Evolutionary conservation across 1,140 invertebrate genomes (phyloP).

Genomic region (Ylistrum balloti): DNA sequence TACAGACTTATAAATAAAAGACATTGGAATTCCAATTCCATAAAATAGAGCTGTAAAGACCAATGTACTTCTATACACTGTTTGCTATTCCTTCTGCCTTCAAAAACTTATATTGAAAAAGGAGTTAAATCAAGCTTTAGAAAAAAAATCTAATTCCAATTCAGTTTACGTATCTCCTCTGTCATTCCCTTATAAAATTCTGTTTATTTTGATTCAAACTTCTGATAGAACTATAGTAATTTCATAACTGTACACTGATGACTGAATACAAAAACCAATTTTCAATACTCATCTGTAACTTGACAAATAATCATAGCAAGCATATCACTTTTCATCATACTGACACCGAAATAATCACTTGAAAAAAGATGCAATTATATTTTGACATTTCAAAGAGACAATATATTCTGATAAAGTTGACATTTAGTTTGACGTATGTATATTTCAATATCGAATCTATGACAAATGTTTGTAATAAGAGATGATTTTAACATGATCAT

Average conservation of each 20-base stretch:
- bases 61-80: too few species aligned
- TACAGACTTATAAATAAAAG: too few species aligned
- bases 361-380: not conserved
- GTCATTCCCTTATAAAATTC: not conserved
- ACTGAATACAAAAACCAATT: not conserved
- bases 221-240: too few species aligned
- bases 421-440: not conserved
- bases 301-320: not conserved
- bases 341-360: not conserved
- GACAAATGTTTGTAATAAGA: not conserved
- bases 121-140: too few species aligned
- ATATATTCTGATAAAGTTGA: not conserved
- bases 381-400: slow-evolving; percentile 14
- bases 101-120: too few species aligned
- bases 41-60: too few species aligned
- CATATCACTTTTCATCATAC: not conserved
- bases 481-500: not conserved
- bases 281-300: not conserved
- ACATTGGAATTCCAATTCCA: too few species aligned
- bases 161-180: not conserved
- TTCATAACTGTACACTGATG: too few species aligned
- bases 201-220: not conserved
- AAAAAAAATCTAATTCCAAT: too few species aligned
- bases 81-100: too few species aligned
- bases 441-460: not conserved